Percentiles rank a stretch among this genome's conserved stretches.
phyloP scores from a whole-genome alignment of 2,888 invertebrate species.

The Drosophila infuscata region DNA sequence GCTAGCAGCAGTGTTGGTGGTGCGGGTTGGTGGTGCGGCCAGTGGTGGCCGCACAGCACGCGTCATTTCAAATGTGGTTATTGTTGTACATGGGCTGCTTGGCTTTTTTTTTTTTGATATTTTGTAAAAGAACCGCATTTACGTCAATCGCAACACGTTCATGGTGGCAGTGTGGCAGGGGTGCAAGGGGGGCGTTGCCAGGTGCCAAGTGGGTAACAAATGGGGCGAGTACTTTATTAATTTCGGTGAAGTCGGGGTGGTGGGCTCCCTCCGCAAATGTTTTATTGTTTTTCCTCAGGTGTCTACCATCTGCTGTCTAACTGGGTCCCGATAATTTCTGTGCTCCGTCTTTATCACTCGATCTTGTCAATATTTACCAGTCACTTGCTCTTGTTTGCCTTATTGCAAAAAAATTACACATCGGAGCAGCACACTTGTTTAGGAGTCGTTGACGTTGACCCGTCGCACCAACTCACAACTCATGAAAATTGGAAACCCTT shows the following conservation, averaged over 20 bases:
- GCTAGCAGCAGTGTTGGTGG: neutral
- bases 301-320: neutral
- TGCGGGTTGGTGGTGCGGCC: slow-evolving; percentile 6
- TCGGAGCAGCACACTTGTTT: slow-evolving; percentile 60
- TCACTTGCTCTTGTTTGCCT: slow-evolving; percentile 71
- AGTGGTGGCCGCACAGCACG: slow-evolving; percentile 54
- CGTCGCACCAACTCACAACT: slow-evolving; percentile 4
- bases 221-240: slow-evolving; percentile 42
- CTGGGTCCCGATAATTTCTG: neutral
- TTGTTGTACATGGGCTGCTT: slow-evolving; percentile 21
- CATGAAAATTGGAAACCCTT: slow-evolving; percentile 12
- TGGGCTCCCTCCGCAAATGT: neutral
- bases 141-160: slow-evolving; percentile 48
- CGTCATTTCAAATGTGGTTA: slow-evolving; percentile 66
- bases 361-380: slow-evolving; percentile 75
- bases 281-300: slow-evolving; percentile 7
- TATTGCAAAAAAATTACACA: slow-evolving; percentile 53
- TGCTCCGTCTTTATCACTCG: slow-evolving; percentile 54
- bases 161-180: slow-evolving; percentile 2
- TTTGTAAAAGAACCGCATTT: slow-evolving; percentile 62
- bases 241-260: slow-evolving; percentile 8
- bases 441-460: slow-evolving; percentile 59
- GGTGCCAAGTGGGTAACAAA: slow-evolving; percentile 12
- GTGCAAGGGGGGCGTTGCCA: slow-evolving; percentile 16
- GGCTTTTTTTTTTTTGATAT: neutral